Evolutionary conservation across 2,797 vertebrate species (phyloP), one percentile per base, ranked within the genome.

Genomic region (Clamator glandarius): DNA sequence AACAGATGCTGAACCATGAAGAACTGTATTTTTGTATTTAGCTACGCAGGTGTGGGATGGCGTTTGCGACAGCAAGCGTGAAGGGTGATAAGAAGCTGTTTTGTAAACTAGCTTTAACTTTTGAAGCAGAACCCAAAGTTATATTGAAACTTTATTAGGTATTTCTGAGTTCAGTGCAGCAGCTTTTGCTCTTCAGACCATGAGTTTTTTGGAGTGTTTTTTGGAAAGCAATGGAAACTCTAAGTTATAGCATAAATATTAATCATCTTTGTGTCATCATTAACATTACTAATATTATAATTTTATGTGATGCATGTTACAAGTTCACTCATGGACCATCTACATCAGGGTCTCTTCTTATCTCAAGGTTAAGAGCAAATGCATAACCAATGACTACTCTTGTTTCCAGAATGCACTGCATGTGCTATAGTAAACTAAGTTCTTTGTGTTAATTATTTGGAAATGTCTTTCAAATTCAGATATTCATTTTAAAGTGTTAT

Each of bases 1-100:
- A 80, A 87, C 25, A 86, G 63, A 79, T 79, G 74, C 72, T 64
- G 91, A 70, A 69, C 57, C 25, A 59, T 21, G 48, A 54, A 84
- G 62, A 96, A 33, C 61, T 64, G 28, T 76, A 24, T 28, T 83
- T 86, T 82, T 89, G 41, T 75, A 26, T 84, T 92, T 92, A 75
- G 51, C 78, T 74, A 35, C 72, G 59, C 33, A 92, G 26, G 25
- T 52, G 79, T 69, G 41, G 17, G 31, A 31, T 19, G 50, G 20
- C 36, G 76, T 80, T 83, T 90, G 21, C 3, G 7, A n/a, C n/a
- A 44, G 19, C n/a, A 90, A 69, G 3, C n/a, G 11, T 68, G 63
- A 78, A 57, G 7, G 24, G 46, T 44, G 26, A 72, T 57, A 55
- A 36, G 64, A 84, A 64, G 12, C 19, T 73, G 19, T 44, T 88